Percentiles rank a stretch among this genome's conserved stretches.
Conservation (phyloP, 2,888 invertebrate species). For the Chesias legatella region DNA sequence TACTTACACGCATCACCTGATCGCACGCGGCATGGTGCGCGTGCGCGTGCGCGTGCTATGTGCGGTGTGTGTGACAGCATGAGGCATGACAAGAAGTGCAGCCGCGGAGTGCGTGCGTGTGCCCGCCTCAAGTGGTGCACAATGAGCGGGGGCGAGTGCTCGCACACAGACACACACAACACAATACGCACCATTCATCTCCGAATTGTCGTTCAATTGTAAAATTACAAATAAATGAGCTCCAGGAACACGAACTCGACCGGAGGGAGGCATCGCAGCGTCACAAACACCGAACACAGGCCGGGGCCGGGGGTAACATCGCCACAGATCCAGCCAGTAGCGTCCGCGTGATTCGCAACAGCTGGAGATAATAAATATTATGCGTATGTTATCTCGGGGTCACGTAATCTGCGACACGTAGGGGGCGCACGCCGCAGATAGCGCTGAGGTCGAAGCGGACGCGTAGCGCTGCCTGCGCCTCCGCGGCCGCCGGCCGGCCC, state of each 20-base stretch:
- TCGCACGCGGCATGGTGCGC: no score
- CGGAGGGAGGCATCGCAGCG: no score
- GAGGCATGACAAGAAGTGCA: no score
- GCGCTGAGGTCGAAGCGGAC: constrained; percentile 41
- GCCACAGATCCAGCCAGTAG: no score
- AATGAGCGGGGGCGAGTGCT: constrained; percentile 10
- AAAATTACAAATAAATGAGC: constrained; percentile 10
- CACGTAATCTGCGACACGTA: constrained; percentile 11
- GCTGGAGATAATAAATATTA: constrained; percentile 7
- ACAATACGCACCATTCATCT: constrained; percentile 13
- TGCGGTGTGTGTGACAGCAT: no score
- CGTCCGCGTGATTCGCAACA: constrained; percentile 22
- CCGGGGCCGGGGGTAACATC: no score
- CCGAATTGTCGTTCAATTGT: constrained; percentile 16
- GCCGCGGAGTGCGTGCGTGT: not conserved
- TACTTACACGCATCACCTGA: no score
- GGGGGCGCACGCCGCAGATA: constrained; percentile 16
- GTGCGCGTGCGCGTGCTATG: no score
- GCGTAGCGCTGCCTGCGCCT: constrained; percentile 9
- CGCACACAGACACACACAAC: constrained; percentile 10
- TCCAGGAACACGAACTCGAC: not conserved
- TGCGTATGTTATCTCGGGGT: constrained; percentile 20
- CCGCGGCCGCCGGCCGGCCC: not conserved
- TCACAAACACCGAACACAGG: not conserved
- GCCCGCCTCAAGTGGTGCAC: constrained; percentile 5